Evolutionary conservation across 2,113 vertebrate genomes (phyloP).

Genomic region (Thalassoma bifasciatum): DNA sequence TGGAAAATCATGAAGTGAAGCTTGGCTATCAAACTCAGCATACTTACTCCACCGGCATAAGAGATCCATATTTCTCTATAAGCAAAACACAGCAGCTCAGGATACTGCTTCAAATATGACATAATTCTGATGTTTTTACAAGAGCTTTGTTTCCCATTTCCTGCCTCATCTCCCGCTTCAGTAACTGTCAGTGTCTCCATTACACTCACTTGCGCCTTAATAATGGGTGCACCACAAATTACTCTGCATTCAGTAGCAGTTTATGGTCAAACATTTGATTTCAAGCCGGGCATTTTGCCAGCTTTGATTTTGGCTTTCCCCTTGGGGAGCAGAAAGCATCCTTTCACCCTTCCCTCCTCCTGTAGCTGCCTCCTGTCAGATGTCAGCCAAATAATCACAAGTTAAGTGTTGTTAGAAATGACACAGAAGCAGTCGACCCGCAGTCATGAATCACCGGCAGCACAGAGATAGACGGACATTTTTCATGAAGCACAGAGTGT

Average conservation of each 20-base stretch:
- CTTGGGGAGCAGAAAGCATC: neutral
- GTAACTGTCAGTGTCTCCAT: neutral
- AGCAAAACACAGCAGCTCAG: too few relatives aligned
- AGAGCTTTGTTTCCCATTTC: neutral
- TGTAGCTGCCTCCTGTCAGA: conserved; percentile 64
- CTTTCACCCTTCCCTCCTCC: conserved; percentile 18
- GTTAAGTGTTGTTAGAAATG: conserved; percentile 67
- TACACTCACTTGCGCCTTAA: neutral
- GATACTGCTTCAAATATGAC: too few relatives aligned
- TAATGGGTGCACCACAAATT: neutral
- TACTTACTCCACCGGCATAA: too few relatives aligned
- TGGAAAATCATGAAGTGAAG: too few relatives aligned
- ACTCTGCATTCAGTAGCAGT: neutral
- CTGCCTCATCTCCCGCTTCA: neutral
- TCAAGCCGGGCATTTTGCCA: neutral
- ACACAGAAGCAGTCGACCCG: conserved; percentile 60
- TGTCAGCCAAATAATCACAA: conserved; percentile 72
- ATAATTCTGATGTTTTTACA: too few relatives aligned
- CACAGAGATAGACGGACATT: conserved; percentile 9
- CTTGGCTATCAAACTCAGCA: too few relatives aligned
- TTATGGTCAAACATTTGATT: neutral
- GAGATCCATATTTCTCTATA: too few relatives aligned
- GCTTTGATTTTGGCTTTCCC: neutral
- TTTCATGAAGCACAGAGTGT: neutral
- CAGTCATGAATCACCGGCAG: conserved; percentile 46